Conservation (phyloP, 2,888 invertebrate genomes). For the Podabrus alpinus region DNA sequence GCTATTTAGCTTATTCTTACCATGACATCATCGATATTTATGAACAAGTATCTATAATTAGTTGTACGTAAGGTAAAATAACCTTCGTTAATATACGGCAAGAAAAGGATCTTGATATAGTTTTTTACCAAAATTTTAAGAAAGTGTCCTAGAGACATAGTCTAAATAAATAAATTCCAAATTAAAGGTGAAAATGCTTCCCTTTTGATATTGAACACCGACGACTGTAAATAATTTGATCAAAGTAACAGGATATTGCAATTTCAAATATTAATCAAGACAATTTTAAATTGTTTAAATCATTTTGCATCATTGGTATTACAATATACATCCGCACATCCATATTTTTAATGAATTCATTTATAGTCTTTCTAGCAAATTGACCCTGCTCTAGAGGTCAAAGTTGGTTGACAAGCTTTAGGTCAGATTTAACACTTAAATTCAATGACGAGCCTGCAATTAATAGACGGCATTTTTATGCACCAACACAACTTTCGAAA, state of each 20-base stretch:
- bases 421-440: conserved; percentile 30
- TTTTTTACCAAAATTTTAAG: background rate
- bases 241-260: background rate
- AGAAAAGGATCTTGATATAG: conserved; percentile 9
- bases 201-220: background rate
- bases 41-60: conserved; percentile 31
- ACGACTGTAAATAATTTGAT: background rate
- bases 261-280: background rate
- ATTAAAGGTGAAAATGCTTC: background rate
- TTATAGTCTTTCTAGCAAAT: conserved; percentile 2
- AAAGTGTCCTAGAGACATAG: background rate
- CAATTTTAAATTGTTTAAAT: conserved; percentile 3
- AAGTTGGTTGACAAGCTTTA: conserved; percentile 24
- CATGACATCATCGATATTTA: conserved; percentile 36
- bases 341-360: conserved; percentile 13
- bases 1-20: conserved; percentile 21
- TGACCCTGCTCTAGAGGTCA: conserved; percentile 29
- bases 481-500: background rate
- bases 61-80: conserved; percentile 28
- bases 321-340: background rate
- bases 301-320: background rate
- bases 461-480: conserved; percentile 4
- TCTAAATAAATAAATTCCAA: background rate
- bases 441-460: conserved; percentile 17
- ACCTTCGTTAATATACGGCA: conserved; percentile 8